Evolutionary conservation across 2,888 invertebrate species (phyloP).

Genomic region (Lymantria dispar): DNA sequence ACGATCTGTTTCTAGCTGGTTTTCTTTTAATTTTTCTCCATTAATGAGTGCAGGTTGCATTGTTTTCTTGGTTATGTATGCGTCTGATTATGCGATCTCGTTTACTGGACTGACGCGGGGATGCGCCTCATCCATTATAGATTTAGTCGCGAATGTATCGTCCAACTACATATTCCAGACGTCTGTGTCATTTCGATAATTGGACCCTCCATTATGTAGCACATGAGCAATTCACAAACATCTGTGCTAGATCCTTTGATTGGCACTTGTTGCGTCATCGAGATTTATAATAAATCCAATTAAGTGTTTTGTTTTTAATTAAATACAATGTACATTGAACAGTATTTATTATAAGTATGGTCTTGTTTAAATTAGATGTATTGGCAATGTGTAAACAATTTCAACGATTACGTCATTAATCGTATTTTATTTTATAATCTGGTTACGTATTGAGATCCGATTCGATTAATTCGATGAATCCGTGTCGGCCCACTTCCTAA

Average conservation of each 20-base stretch:
- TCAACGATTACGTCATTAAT: not conserved
- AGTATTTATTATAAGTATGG: slow-evolving; percentile 5
- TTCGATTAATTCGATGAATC: slow-evolving; percentile 63
- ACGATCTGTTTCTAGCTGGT: slow-evolving; percentile 37
- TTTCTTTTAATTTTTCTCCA: slow-evolving; percentile 43
- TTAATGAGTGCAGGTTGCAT: slow-evolving; percentile 56
- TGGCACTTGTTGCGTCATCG: slow-evolving; percentile 67
- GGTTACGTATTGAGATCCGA: slow-evolving; percentile 34
- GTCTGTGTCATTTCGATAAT: slow-evolving; percentile 79
- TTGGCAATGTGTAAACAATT: slow-evolving; percentile 9
- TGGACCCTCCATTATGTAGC: slow-evolving; percentile 60
- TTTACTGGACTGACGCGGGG: slow-evolving; percentile 72
- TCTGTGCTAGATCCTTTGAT: slow-evolving; percentile 69
- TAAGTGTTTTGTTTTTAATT: slow-evolving; percentile 57
- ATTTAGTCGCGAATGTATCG: slow-evolving; percentile 67
- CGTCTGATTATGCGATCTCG: slow-evolving; percentile 71
- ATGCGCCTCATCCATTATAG: slow-evolving; percentile 80
- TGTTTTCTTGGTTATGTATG: slow-evolving; percentile 62
- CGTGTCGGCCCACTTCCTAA: slow-evolving; percentile 77
- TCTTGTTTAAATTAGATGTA: slow-evolving; percentile 5
- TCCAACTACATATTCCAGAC: slow-evolving; percentile 46
- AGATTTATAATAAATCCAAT: slow-evolving; percentile 64
- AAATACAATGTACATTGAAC: slow-evolving; percentile 28
- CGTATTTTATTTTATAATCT: not conserved
- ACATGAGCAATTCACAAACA: slow-evolving; percentile 66